These are phyloP conservation scores for Sebastes oblongus DNA, from an alignment of 2,797 vertebrate genomes.

Conservation along the genomic window DNA sequence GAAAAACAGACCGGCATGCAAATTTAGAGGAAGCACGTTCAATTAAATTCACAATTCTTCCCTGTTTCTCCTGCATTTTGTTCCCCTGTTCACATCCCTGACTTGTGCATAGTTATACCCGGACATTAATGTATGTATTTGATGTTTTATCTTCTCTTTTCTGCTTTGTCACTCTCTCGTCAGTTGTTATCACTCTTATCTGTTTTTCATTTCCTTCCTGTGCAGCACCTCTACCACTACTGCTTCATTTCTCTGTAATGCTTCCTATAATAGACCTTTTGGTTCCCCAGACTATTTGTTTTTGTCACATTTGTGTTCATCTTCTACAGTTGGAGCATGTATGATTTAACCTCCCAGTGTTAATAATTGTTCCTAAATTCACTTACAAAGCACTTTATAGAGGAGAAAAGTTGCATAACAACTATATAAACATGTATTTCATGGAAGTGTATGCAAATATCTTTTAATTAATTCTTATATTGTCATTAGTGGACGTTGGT, in stretches of 20 bases:
- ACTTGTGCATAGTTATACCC: neutral
- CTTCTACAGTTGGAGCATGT: neutral
- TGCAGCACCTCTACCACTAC: neutral
- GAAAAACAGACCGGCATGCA: neutral
- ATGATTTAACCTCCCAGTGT: neutral
- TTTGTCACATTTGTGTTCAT: neutral
- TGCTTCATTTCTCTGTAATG: neutral
- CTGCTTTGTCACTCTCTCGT: slow-evolving; percentile 7
- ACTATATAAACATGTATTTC: neutral
- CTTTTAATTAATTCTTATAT: neutral
- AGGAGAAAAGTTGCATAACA: neutral
- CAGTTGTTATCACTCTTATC: neutral
- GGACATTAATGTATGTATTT: neutral
- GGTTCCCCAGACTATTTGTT: neutral
- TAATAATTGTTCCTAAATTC: neutral
- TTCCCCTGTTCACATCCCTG: neutral
- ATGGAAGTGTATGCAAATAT: neutral
- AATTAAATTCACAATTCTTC: neutral
- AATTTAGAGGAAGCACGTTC: neutral
- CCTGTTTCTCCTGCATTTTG: neutral
- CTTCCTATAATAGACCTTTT: neutral
- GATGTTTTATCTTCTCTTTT: neutral
- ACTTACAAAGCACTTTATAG: neutral
- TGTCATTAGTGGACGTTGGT: neutral
- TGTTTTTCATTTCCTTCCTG: slow-evolving; percentile 40